These are phyloP conservation scores for Campylomormyrus numenius DNA, from an alignment of 2,113 vertebrate species.

Conservation along the genomic window DNA sequence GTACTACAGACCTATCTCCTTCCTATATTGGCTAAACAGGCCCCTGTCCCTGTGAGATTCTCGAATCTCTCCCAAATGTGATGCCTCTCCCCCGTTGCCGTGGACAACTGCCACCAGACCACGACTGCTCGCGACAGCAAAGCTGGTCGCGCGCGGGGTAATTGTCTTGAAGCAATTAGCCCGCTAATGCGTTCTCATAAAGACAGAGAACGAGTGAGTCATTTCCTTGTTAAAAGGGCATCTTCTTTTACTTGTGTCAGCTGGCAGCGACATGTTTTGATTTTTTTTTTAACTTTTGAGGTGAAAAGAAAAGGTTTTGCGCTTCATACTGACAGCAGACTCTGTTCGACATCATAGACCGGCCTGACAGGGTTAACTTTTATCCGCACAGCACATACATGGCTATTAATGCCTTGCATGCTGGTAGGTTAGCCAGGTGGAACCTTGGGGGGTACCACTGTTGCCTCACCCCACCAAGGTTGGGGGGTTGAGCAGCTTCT, in stretches of 20 bases:
- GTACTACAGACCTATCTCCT: neutral
- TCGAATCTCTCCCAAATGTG: neutral
- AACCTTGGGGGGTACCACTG: neutral
- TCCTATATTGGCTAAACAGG: neutral
- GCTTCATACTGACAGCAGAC: neutral
- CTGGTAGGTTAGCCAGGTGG: neutral
- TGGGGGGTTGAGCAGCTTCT: neutral
- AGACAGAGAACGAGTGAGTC: constrained; percentile 64
- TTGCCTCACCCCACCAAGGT: neutral
- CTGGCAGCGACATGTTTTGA: constrained; percentile 88
- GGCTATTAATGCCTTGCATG: neutral
- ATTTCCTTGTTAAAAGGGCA: constrained; percentile 75
- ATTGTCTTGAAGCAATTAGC: constrained; percentile 89
- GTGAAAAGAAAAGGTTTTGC: constrained; percentile 14
- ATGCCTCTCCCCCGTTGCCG: neutral
- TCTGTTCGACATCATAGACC: constrained; percentile 28
- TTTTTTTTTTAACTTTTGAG: constrained; percentile 52
- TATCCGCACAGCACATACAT: neutral
- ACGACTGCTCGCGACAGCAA: constrained; percentile 62
- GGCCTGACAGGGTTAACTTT: neutral
- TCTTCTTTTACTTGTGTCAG: constrained; percentile 71
- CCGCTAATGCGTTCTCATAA: constrained; percentile 93
- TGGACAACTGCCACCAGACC: neutral
- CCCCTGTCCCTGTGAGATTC: neutral
- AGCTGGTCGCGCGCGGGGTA: constrained; percentile 77